Evolutionary conservation across 2,113 vertebrate species (phyloP), one percentile per base, ranked within the genome.

Genomic region (Tychaedon coryphoeus): DNA sequence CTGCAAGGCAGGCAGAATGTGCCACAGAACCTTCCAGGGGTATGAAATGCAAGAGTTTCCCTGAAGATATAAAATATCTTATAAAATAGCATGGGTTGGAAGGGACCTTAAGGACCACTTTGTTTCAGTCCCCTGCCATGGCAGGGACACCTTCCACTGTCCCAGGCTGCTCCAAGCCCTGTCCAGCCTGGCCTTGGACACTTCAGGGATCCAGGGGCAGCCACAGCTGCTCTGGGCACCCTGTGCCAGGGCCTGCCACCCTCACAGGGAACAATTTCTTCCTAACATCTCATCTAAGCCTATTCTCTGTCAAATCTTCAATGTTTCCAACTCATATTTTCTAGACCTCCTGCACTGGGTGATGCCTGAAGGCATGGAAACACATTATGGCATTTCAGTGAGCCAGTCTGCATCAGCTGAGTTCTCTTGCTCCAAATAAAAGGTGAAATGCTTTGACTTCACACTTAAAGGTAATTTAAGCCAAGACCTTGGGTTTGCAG

Each of bases 81-180:
- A 17, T 19, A 19, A 80, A 60, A 51, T 9, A 50, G 10, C 33
- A 48, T 38, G 43, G 15, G 43, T 45, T 51, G 28, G 45, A 51
- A 66, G 7, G 10, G 10, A n/a, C 23, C 10, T 58, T 38, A n/a
- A 58, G 66, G 23, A 9, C 3, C 43, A 58, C 6, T 56, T 43
- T 10, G 10, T 66, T 13, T 11, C 26, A 36, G 5, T 0, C 8
- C 14, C 18, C 23, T 29, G 28, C 22, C 12, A 19, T 28, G 15
- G 8, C 42, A 51, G 36, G 36, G 33, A n/a, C 51, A 36, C 2
- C 9, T 45, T 1, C 28, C 67, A 28, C 43, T 14, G 0, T 10
- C 12, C 36, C 67, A 73, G 60, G 19, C 0, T 24, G 23, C 28
- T 73, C 67, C 51, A 5, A 80, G 19, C 15, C 33, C 43, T 3